Evolutionary conservation across 2,888 invertebrate genomes (phyloP).

Genomic region (Cactoblastis cactorum): DNA sequence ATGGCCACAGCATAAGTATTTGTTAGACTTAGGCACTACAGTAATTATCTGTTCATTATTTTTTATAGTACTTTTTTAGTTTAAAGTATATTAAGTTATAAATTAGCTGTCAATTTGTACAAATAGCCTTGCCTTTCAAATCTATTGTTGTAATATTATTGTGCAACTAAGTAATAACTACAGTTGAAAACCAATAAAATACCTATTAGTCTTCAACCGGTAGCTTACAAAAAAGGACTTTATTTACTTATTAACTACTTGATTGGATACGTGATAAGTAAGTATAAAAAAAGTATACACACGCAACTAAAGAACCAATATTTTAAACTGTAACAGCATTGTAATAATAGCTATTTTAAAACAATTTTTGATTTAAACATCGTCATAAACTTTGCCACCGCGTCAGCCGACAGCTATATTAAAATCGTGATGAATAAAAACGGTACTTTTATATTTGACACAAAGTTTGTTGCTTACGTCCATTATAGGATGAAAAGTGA

Average conservation of each 20-base stretch:
- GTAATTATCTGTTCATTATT: too few species aligned
- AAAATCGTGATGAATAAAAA: conserved; percentile 23
- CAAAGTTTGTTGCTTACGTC: background rate
- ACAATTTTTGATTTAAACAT: background rate
- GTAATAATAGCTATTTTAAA: background rate
- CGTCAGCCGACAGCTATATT: conserved; percentile 22
- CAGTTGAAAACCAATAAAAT: background rate
- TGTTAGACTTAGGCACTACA: too few species aligned
- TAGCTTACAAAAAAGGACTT: background rate
- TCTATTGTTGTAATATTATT: too few species aligned
- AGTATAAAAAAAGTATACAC: conserved; percentile 7
- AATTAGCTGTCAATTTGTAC: too few species aligned
- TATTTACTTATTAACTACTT: conserved; percentile 6
- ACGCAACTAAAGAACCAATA: background rate
- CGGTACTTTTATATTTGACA: conserved; percentile 16
- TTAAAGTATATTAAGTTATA: too few species aligned
- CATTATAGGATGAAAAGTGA: background rate
- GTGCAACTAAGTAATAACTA: background rate
- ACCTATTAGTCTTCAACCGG: background rate
- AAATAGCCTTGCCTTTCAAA: background rate
- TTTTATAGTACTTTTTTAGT: too few species aligned
- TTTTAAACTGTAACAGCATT: background rate
- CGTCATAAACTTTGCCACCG: conserved; percentile 11
- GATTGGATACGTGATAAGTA: conserved; percentile 4
- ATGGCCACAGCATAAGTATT: too few species aligned